Percentiles rank a stretch among this genome's conserved stretches.
phyloP scores from a whole-genome alignment of 2,888 invertebrate genomes.

The Ochlodes sylvanus region DNA sequence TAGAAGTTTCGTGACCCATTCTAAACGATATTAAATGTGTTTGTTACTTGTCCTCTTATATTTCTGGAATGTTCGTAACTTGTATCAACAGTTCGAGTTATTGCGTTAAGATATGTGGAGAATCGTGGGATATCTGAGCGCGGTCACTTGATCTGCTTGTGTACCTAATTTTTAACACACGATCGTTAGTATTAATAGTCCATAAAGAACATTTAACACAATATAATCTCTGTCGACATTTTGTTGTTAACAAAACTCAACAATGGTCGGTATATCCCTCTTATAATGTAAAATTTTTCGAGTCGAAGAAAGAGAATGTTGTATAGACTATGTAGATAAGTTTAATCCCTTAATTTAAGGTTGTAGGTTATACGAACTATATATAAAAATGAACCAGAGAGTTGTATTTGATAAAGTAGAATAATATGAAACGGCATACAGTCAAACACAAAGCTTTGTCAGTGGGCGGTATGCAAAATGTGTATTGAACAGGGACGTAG shows the following conservation, averaged over 20 bases:
- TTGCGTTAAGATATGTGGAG: slow-evolving; percentile 39
- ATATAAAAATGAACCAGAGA: too few relatives aligned
- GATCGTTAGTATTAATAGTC: background rate
- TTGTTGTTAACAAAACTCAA: too few relatives aligned
- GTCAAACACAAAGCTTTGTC: slow-evolving; percentile 63
- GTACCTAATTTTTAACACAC: background rate
- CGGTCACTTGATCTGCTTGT: slow-evolving; percentile 30
- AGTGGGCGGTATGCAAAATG: slow-evolving; percentile 61
- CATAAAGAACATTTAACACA: background rate
- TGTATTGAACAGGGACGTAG: slow-evolving; percentile 59
- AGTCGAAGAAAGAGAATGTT: too few relatives aligned
- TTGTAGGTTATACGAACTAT: too few relatives aligned
- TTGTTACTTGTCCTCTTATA: slow-evolving; percentile 51
- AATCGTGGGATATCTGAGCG: slow-evolving; percentile 24
- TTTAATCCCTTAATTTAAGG: too few relatives aligned
- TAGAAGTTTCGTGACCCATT: slow-evolving; percentile 56
- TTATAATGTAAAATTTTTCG: too few relatives aligned
- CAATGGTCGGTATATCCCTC: too few relatives aligned
- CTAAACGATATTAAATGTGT: slow-evolving; percentile 57
- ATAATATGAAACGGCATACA: slow-evolving; percentile 19
- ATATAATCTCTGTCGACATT: too few relatives aligned
- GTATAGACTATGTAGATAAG: too few relatives aligned
- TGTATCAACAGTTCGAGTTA: slow-evolving; percentile 32
- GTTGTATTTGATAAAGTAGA: background rate
- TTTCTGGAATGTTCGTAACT: slow-evolving; percentile 48